Conservation (phyloP, 2,113 vertebrate genomes). For the Tricholaema leucomelas region DNA sequence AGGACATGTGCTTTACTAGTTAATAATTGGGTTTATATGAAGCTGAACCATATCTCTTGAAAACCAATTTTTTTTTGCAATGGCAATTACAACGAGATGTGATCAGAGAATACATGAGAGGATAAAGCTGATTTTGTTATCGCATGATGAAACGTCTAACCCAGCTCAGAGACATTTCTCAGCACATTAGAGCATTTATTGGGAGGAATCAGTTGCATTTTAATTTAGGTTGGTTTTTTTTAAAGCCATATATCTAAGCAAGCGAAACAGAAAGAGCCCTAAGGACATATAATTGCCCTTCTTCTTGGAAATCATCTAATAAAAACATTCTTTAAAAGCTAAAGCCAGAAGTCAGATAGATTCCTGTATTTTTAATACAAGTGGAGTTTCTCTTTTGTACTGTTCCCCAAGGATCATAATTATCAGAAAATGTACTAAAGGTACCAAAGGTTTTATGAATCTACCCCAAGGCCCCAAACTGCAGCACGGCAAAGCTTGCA, state of each 20-base stretch:
- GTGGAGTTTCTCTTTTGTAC: not conserved
- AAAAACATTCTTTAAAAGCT: not conserved
- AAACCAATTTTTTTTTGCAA: not conserved
- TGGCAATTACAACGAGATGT: not conserved
- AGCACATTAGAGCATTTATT: not conserved
- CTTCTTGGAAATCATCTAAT: not conserved
- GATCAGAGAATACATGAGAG: not conserved
- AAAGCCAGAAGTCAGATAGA: not conserved
- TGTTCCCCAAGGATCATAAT: not conserved
- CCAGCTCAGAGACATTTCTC: not conserved
- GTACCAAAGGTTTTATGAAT: conserved; percentile 2
- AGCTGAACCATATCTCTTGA: not conserved
- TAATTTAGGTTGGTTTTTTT: not conserved
- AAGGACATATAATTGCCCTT: not conserved
- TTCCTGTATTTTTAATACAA: not conserved
- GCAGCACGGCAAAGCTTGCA: not conserved
- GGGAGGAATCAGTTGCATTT: not conserved
- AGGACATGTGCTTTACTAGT: not conserved
- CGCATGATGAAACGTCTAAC: not conserved
- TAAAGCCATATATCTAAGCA: not conserved
- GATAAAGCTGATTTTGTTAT: not conserved
- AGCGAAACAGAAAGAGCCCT: not conserved
- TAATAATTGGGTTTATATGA: not conserved
- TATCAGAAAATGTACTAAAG: not conserved
- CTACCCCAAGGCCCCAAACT: not conserved